phyloP scores from a whole-genome alignment of 1,140 invertebrate genomes.

The Diabrotica virgifera region DNA sequence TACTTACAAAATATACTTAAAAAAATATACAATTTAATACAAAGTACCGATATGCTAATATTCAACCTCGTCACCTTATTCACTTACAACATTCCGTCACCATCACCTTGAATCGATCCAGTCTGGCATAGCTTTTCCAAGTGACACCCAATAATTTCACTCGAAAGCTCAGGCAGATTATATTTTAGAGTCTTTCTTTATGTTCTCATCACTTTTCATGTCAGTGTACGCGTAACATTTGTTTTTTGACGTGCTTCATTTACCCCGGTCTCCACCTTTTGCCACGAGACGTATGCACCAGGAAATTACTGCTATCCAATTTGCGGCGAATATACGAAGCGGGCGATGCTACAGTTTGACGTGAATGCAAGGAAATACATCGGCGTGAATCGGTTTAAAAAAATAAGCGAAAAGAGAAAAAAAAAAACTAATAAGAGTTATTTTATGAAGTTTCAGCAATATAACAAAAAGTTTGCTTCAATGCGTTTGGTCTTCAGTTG shows the following conservation, averaged over 20 bases:
- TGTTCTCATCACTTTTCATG: slow-evolving; percentile 1
- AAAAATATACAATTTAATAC: no score
- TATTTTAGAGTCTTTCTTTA: slow-evolving; percentile 1
- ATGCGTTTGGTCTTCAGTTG: no score
- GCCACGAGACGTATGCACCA: neutral
- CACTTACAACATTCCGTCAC: no score
- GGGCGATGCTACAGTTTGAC: neutral
- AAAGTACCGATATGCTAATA: no score
- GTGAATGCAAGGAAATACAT: neutral
- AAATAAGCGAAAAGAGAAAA: neutral
- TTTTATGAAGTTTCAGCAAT: no score
- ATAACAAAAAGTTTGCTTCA: no score
- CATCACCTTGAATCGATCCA: neutral
- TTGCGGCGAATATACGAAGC: neutral
- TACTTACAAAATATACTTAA: no score
- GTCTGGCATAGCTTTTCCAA: neutral
- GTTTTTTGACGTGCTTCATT: neutral
- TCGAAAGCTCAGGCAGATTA: neutral
- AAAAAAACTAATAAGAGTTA: no score
- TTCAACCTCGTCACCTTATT: no score
- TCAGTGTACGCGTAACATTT: neutral
- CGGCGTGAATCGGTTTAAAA: neutral
- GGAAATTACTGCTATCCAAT: slow-evolving; percentile 2
- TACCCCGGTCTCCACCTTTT: neutral
- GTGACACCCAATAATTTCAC: neutral